Base-by-base conservation (phyloP, 2,888 invertebrate species). In the Steinernema scapterisci region DNA sequence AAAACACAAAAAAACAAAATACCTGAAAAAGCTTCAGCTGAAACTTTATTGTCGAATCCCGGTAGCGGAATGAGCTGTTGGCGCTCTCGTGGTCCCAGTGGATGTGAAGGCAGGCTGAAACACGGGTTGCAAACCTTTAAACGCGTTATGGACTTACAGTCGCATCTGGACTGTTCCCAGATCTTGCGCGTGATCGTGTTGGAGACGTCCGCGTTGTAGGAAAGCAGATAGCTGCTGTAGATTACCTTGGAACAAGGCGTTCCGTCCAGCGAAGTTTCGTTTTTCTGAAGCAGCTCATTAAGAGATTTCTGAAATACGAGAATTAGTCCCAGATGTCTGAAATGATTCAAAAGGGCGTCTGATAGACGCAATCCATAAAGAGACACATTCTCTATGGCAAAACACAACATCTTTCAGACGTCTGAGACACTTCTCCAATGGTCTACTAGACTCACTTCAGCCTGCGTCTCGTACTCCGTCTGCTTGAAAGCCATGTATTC, bases 101-200 rank as follows among this genome's bases (percentile, higher is more conserved):
- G n/a, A 83, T 82, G 31, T 70, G 72, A 43, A 83, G 73, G 71
- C 84, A 83, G 0, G 81, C 84, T 84, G 73, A 54, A 38, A 38
- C 5, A 38, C 38, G 5, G 5, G 38, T 6, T 38, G 3, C 9
- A 38, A 38, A 9, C 38, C 38, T 6, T 9, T 6, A 38, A 38
- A 38, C 38, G 9, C 38, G 38, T 38, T 38, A 38, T 3, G 13
- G 7, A 13, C 83, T 82, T 70, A 87, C 86, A 84, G 54, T 79
- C 79, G 73, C 86, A 86, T 46, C 85, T 72, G 0, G 85, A 84
- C 44, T 81, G 77, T 6, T 83, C 83, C 86, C 86, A 86, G 45
- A 86, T 84, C 38, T 76, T 75, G 19, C 76, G 71, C 0, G 81
- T 79, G 23, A 86, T 51, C 5, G 85, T 78, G 19, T 76, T 76